Base-by-base conservation (phyloP, 2,113 vertebrate species). In the Mionectes macconnelli region DNA sequence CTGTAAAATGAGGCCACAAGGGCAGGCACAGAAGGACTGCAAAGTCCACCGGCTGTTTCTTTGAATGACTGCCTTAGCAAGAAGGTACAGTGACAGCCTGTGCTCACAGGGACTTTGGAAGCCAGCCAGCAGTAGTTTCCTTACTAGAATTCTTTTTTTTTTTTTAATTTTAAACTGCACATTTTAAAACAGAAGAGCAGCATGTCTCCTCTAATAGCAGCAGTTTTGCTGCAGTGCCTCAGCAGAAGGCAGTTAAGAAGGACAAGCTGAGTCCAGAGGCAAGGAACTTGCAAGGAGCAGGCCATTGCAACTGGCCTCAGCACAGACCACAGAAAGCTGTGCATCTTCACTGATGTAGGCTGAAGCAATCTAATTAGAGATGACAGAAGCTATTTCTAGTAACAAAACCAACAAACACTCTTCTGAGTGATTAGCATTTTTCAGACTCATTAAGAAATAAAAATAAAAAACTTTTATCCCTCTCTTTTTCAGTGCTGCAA, bases 61-160 rank as follows among this genome's bases (percentile, higher is more conserved):
- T 11, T 94, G 90, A 91, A 83, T 83, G 82, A 40, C 79, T 84
- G 73, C 68, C 72, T 92, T 92, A 88, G 70, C n/a, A 74, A 70
- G 60, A 60, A 87, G 66, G 20, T 60, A 84, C 88, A 92, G 52
- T 27, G 77, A 84, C 73, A 94, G 77, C 5, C 77, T 79, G 44
- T 37, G 49, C 73, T 95, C 74, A 52, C 0, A 42, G 56, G 25
- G 64, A 53, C 60, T 68, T 75, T 2, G 1, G 64, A 87, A 84
- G 72, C 3, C n/a, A 68, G 44, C 56, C 56, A 90, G 60, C 68
- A 80, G 73, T 35, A 85, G 25, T 63, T 87, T 88, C 60, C 56
- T 72, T 55, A 22, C 37, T 45, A 23, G n/a, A 6, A 21, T 40
- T 27, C 31, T 16, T 18, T 42, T 31, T 30, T 53, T 40, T n/a